Base-by-base conservation (phyloP, 2,113 vertebrate species). In the Sakesphorus luctuosus region DNA sequence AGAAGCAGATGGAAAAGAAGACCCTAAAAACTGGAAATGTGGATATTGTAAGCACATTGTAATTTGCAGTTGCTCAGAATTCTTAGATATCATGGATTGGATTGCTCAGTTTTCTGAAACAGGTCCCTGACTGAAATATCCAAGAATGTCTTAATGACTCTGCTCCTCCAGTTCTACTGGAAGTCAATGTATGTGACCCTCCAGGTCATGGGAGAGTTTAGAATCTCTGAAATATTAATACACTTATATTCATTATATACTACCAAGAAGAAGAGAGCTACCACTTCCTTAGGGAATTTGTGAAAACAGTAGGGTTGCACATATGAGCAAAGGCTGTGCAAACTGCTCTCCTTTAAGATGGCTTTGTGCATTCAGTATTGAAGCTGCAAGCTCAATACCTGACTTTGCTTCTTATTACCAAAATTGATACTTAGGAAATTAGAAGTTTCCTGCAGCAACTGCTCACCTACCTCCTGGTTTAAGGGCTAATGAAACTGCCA, bases 341-440 rank as follows among this genome's bases (percentile, higher is more conserved):
- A 83, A 69, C 11, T 50, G 31, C 8, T 66, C 17, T 66, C 29
- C 28, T 83, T 65, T 65, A 17, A 21, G 9, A 68, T 6, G 13
- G 20, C 13, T 80, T 31, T 55, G 46, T 1, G 2, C 18, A 24
- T 73, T 66, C n/a, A 40, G 36, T 73, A 66, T 16, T 0, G 0
- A 85, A 92, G 17, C 49, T 93, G 69, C 15, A 7, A 0, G 0
- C 56, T 84, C 1, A 0, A 53, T 59, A 28, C 18, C n/a, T 29
- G 40, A 15, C 53, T 77, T 80, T 43, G 21, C 25, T 35, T 29
- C n/a, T 17, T 36, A n/a, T 69, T 55, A 61, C 10, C 36, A 73
- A 36, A 65, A 62, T 13, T 69, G 33, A 46, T 53, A 36, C 58
- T 56, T n/a, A 36, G 18, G 46, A 66, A 76, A 33, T 0, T 8